Base-by-base conservation (phyloP, 2,888 invertebrate species). In the Taphrorychus bicolor region DNA sequence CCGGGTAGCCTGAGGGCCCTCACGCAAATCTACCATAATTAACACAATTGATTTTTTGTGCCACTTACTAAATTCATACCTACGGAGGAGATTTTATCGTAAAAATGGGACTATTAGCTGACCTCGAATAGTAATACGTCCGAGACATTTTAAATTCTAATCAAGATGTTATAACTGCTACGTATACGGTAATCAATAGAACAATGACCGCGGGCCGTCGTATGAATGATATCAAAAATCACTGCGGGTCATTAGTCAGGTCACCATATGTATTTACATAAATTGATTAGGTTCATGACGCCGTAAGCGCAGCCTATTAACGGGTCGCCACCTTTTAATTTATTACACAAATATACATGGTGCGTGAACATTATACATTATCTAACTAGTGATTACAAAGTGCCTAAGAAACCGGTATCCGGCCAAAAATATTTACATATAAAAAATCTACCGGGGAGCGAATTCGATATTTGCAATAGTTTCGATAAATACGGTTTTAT, bases 121-220 rank as follows among this genome's bases (percentile, higher is more conserved):
- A 45, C 45, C 45, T 45, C 45, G 45, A 45, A 45, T 45, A 14
- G 16, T 45, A 17, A 17, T 45, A 51, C 45, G 17, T 21, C 11
- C 22, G 2, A 52, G 52, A 52, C 52, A 52, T 22, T 52, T 52
- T 22, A 52, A 52, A 52, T 52, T 52, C 52, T 52, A 52, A 22
- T 52, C 52, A 19, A 52, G 52, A 52, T 22, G 14, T 45, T 45
- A 52, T 22, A 52, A 22, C 52, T 14, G 21, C 23, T 5, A 18
- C 23, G 23, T 22, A 52, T 23, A 22, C 9, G 16, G 52, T 22
- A 52, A 52, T 52, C 21, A 23, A 52, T 22, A 52, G 52, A 52
- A 52, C 52, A 52, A 52, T 52, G 52, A 52, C 52, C 22, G 52
- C 52, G 21, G 21, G 14, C 45, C 14, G 45, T 45, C 9, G 11